A percentile compares a stretch with the other conserved stretches of the same genome.
phyloP scores from a whole-genome alignment of 2,113 vertebrate genomes.

The Myocastor coypus region DNA sequence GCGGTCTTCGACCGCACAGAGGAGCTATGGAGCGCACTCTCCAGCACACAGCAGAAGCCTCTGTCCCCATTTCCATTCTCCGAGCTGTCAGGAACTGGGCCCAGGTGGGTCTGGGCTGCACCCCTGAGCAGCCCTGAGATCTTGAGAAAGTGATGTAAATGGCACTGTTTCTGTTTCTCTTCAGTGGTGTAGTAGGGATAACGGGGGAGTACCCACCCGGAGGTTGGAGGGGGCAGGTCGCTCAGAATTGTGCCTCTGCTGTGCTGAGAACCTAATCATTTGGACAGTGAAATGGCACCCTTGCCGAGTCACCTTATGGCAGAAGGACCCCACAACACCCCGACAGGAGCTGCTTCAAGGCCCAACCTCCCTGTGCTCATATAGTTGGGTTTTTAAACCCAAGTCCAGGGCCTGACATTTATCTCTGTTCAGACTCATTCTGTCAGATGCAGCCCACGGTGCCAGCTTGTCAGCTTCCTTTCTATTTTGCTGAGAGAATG shows the following conservation, averaged over 20 bases:
- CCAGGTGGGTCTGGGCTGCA: background rate
- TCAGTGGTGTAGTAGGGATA: background rate
- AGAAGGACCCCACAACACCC: background rate
- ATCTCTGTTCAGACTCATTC: constrained; percentile 5
- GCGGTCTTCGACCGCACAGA: background rate
- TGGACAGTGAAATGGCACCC: background rate
- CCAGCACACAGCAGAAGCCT: background rate
- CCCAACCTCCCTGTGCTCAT: background rate
- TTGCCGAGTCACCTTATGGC: background rate
- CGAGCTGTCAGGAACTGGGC: background rate
- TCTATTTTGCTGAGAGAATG: background rate
- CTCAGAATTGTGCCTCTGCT: background rate
- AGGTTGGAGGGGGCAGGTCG: background rate
- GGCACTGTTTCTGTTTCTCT: background rate
- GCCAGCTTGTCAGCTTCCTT: constrained; percentile 26
- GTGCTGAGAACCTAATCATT: background rate
- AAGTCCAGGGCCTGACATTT: background rate
- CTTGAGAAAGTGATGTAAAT: background rate
- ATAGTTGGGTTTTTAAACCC: background rate
- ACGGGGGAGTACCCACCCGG: accelerated
- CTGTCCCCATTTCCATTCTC: background rate
- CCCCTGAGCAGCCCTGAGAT: background rate
- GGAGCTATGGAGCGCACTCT: background rate
- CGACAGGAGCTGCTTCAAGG: accelerated
- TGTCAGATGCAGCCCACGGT: background rate